Conservation (phyloP, 35 echinoderm and acorn worm species). For the Nesometra sesokonis region DNA sequence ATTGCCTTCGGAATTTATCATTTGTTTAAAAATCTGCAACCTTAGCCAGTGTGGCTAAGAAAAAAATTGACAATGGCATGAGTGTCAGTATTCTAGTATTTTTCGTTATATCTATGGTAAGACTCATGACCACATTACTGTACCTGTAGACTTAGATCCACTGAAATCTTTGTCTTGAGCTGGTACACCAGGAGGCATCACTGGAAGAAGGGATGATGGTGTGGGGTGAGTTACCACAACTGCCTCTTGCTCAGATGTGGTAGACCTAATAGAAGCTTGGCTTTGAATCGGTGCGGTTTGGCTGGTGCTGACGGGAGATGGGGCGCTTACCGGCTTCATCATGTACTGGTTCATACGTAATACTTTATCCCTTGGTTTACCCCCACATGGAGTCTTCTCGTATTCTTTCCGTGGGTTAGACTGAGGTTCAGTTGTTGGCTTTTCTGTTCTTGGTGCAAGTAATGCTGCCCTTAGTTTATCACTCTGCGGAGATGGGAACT, state of each 20-base stretch:
- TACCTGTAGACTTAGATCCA: conserved; percentile 8
- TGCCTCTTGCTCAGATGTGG: conserved; percentile 10
- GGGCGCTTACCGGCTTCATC: background rate
- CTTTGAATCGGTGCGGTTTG: background rate
- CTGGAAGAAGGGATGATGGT: conserved; percentile 14
- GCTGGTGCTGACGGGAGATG: background rate
- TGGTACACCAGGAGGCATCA: conserved; percentile 1
- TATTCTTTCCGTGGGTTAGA: conserved; percentile 40
- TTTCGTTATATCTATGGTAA: too few species aligned
- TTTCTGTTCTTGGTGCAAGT: conserved; percentile 35
- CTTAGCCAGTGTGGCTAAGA: too few species aligned
- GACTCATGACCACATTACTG: background rate
- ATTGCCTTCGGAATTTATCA: too few species aligned
- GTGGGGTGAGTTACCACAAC: conserved; percentile 15
- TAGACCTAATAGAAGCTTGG: background rate
- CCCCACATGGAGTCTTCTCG: conserved; percentile 8
- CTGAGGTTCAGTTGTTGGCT: conserved; percentile 45
- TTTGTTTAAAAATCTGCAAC: too few species aligned
- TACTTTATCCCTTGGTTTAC: background rate
- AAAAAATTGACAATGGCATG: too few species aligned
- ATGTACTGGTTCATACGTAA: background rate
- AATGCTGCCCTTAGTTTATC: conserved; percentile 74
- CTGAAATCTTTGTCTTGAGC: conserved; percentile 9
- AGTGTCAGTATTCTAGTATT: too few species aligned
- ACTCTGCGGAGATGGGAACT: conserved; percentile 54